phyloP scores from a whole-genome alignment of 64 coral and sea anemone species.

The Montipora efflorescens region DNA sequence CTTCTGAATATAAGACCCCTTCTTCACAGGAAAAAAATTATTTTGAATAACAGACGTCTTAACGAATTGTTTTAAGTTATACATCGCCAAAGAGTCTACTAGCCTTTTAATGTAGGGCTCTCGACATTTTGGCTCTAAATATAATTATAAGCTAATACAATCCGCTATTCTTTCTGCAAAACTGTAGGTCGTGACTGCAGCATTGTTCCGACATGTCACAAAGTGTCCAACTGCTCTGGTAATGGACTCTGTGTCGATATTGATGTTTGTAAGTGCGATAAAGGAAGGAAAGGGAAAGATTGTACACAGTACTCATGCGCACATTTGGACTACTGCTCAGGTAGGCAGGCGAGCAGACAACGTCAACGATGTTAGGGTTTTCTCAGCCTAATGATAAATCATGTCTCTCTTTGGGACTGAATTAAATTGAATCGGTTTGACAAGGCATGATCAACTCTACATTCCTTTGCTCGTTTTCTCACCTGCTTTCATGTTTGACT shows the following conservation, averaged over 20 bases:
- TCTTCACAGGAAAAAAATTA: no score
- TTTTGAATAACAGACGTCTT: no score
- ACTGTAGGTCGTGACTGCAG: conserved; percentile 44
- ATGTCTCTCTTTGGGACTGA: background rate
- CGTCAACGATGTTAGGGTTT: background rate
- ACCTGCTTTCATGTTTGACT: no score
- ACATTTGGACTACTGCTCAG: conserved; percentile 68
- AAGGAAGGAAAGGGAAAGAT: conserved; percentile 48
- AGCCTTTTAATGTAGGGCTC: no score
- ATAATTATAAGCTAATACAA: no score
- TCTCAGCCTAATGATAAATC: background rate
- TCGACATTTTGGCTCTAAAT: no score
- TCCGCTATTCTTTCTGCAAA: background rate
- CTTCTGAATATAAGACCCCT: no score
- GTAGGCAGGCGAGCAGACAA: background rate
- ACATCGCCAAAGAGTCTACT: no score
- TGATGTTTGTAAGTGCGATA: conserved; percentile 63
- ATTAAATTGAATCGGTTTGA: no score
- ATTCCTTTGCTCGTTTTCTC: no score
- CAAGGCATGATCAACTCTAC: no score
- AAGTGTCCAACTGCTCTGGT: conserved; percentile 35
- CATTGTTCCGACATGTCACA: conserved; percentile 48
- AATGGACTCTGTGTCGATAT: conserved; percentile 62
- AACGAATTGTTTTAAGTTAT: no score
- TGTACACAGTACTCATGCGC: conserved; percentile 54